Percentiles rank a stretch among this genome's conserved stretches.
Evolutionary conservation across 2,797 vertebrate genomes (phyloP).

Genomic region (Sebastes paucispinis): DNA sequence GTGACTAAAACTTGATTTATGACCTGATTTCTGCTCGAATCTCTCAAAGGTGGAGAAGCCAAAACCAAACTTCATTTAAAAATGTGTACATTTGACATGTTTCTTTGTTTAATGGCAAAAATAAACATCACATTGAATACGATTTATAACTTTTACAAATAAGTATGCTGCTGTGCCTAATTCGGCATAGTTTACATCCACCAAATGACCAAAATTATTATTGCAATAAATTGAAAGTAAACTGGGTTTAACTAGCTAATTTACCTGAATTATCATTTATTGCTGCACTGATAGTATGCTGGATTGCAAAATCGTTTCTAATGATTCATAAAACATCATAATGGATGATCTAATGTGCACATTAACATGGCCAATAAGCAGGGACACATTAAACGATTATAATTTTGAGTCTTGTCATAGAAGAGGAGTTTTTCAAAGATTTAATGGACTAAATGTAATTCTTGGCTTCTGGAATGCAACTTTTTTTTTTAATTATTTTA

Average conservation of each 20-base stretch:
- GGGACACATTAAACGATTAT: neutral
- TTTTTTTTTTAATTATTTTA: too few relatives aligned
- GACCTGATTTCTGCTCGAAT: neutral
- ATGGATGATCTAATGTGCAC: neutral
- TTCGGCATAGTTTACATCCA: neutral
- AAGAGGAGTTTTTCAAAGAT: neutral
- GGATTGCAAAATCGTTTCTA: neutral
- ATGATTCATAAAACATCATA: neutral
- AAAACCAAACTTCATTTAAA: neutral
- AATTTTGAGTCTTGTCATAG: neutral
- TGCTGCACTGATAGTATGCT: neutral
- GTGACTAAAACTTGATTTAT: too few relatives aligned
- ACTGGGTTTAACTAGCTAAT: neutral
- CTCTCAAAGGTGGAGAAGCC: fast-evolving
- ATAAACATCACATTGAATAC: neutral
- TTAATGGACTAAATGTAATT: neutral
- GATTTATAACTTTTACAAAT: fast-evolving
- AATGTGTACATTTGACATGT: fast-evolving
- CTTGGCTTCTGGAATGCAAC: neutral
- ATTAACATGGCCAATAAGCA: neutral
- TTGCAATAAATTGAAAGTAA: neutral
- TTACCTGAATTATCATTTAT: neutral
- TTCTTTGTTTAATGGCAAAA: fast-evolving
- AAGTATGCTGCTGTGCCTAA: fast-evolving
- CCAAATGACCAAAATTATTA: neutral